Evolutionary conservation across 2,888 invertebrate species (phyloP), one percentile per base, ranked within the genome.

Genomic region (Fragum whitleyi): DNA sequence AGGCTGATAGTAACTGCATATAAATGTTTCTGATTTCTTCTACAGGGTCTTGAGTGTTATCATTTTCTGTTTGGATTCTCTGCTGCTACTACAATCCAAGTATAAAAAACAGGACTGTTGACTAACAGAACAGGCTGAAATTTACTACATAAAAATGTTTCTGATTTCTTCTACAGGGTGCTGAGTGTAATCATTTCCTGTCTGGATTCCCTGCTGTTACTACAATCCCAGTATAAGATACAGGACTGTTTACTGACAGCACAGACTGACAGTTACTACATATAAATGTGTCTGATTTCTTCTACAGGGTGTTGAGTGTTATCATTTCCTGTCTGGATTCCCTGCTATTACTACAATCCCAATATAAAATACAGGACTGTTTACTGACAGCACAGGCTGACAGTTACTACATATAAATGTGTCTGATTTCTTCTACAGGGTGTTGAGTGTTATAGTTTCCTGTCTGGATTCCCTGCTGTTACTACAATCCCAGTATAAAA

Each of bases 31-130:
- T n/a, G n/a, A n/a, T n/a, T n/a, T n/a, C 1, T n/a, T 57, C 65
- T 70, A 47, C 86, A 92, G 93, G 74, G 81, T 93, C 42, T 83
- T 94, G 85, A n/a, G n/a, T n/a, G n/a, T n/a, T n/a, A n/a, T n/a
- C n/a, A n/a, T n/a, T n/a, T n/a, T n/a, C n/a, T 94, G 93, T 86
- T 88, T 94, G 72, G 94, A 94, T 77, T 90, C 92, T 0, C 88
- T 89, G 70, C 90, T 94, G 5, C 86, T 94, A 70, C 87, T 94
- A 32, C 91, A 94, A 87, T 90, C 91, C 5, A 93, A 94, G 87
- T 94, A 92, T 87, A 90, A 91, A 72, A 89, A 92, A 76, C 90
- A 90, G 74, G 91, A 92, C 51, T 77, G 88, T 23, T 82, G 94
- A 57, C 86, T 94, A 32, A 74, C 78, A 29, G 87, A 89, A 0